phyloP scores from a whole-genome alignment of 2,888 invertebrate species.

The Malthinus seriepunctatus region DNA sequence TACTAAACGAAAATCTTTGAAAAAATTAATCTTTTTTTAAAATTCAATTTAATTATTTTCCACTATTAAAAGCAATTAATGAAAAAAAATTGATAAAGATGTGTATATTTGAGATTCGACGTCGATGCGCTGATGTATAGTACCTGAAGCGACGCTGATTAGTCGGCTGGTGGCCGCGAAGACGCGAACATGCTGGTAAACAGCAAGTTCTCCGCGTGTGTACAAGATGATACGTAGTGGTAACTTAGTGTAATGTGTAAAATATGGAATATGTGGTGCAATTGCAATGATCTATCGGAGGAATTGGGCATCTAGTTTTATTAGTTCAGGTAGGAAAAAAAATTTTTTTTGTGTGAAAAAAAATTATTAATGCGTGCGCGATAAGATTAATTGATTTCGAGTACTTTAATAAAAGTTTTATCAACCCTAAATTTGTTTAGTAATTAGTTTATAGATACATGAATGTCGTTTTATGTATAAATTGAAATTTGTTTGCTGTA shows the following conservation, averaged over 20 bases:
- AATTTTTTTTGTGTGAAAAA: neutral
- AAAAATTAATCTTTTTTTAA: neutral
- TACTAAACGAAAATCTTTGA: neutral
- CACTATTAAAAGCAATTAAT: neutral
- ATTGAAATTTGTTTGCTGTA: neutral
- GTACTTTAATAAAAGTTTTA: no score
- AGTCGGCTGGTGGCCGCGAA: constrained; percentile 37
- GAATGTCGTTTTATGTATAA: no score
- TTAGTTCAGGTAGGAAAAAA: constrained; percentile 22
- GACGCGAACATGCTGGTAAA: constrained; percentile 34
- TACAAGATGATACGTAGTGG: constrained; percentile 32
- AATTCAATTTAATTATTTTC: neutral
- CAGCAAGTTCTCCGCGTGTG: constrained; percentile 23
- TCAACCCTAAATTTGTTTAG: no score
- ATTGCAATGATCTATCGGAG: constrained; percentile 24
- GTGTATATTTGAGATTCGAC: constrained; percentile 14
- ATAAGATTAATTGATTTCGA: no score
- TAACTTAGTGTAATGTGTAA: constrained; percentile 25
- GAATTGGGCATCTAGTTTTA: constrained; percentile 16
- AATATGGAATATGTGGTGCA: constrained; percentile 24
- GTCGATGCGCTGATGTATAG: constrained; percentile 20
- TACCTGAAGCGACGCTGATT: constrained; percentile 24
- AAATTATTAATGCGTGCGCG: no score
- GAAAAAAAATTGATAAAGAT: neutral
- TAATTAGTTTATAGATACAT: no score